phyloP scores from a whole-genome alignment of 2,113 vertebrate genomes.

The Oryzias woworae region DNA sequence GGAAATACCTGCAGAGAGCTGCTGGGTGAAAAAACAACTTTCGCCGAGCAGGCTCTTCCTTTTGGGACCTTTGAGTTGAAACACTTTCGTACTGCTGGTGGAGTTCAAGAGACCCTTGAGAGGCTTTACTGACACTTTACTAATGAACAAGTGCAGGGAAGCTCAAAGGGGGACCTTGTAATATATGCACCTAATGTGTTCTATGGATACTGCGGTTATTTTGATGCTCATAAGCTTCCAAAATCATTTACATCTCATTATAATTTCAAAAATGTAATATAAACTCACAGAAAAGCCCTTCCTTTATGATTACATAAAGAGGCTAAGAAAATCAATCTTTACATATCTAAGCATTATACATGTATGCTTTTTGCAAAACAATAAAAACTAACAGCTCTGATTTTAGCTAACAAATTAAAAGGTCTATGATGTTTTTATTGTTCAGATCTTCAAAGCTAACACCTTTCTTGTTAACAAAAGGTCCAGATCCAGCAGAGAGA shows the following conservation, averaged over 20 bases:
- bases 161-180: slow-evolving; percentile 24
- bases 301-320: no score
- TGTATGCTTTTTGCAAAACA: no score
- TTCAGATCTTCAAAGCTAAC: neutral
- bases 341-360: no score
- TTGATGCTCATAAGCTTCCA: neutral
- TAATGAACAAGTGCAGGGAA: slow-evolving; percentile 33
- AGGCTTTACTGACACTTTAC: slow-evolving; percentile 40
- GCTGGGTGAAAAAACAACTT: slow-evolving; percentile 54
- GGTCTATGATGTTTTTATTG: neutral
- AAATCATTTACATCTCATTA: no score
- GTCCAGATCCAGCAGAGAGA: slow-evolving; percentile 9
- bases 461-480: slow-evolving; percentile 1
- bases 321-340: no score
- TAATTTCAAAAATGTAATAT: no score
- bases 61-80: slow-evolving; percentile 61
- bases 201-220: neutral
- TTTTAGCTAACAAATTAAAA: no score
- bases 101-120: slow-evolving; percentile 38
- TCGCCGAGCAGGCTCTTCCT: slow-evolving; percentile 47
- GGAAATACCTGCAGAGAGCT: slow-evolving; percentile 77
- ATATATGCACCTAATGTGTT: slow-evolving; percentile 4
- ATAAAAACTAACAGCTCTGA: no score
- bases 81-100: slow-evolving; percentile 44
- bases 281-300: no score